Evolutionary conservation across 2,113 vertebrate species (phyloP), one percentile per base, ranked within the genome.

Genomic region (Nyctereutes procyonoides): DNA sequence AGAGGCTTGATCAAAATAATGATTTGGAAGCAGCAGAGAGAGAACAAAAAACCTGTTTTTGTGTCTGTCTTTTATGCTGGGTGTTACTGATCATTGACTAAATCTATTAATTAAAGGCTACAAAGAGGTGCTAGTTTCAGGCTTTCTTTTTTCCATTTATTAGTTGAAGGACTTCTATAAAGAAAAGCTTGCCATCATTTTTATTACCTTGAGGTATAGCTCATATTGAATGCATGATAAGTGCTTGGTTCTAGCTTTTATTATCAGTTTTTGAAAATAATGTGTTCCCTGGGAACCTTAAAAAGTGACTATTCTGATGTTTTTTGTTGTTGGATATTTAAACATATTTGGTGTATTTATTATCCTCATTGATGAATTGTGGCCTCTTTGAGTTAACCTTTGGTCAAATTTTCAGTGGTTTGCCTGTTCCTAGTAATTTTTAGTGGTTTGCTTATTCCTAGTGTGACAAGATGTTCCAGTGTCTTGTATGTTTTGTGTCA

Each of bases 351-450:
- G 43, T 88, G 19, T 95, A 6, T 63, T 62, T 56, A 48, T 63
- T 95, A 13, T 84, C n/a, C 28, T 58, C 43, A 60, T 43, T 67
- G 77, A 84, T 93, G 89, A 63, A 74, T 5, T 83, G 10, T 84
- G 48, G 17, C 48, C 26, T 85, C 32, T 79, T 73, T 73, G 16
- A 88, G 43, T 63, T 65, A 60, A 82, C 14, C 43, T 90, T 90
- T 80, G 80, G 56, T 85, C 90, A 43, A 86, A 28, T 95, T 81
- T 93, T 89, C 7, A 90, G 5, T 97, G 53, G 28, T 56, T 76
- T 55, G 20, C 30, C 90, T 83, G 58, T 15, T 83, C 28, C 19
- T 93, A 43, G 12, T 58, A 86, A 28, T 95, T 81, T 93, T 89
- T 5, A 90, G 5, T 97, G 53, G 28, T 56, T 76, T 55, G 20